phyloP scores from a whole-genome alignment of 2,797 vertebrate species.

The Melopsittacus undulatus region DNA sequence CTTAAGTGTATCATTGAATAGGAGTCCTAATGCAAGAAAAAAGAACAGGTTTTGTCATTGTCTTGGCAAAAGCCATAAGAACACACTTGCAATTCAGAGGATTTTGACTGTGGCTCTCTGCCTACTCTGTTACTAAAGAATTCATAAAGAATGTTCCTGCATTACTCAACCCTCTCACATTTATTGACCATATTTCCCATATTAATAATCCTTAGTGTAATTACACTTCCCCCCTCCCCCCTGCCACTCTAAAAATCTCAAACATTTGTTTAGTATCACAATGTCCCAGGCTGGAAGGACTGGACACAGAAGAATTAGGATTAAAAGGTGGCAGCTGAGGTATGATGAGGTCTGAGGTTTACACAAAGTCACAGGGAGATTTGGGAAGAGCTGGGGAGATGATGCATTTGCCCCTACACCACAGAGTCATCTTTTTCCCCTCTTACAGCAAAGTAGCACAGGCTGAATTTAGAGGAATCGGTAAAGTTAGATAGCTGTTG shows the following conservation, averaged over 20 bases:
- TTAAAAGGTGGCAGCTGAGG: neutral
- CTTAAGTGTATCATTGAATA: conserved; percentile 56
- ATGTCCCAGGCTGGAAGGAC: conserved; percentile 2
- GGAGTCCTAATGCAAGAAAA: conserved; percentile 44
- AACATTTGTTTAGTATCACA: conserved; percentile 36
- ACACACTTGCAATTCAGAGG: conserved; percentile 58
- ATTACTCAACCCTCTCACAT: conserved; percentile 52
- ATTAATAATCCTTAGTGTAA: conserved; percentile 45
- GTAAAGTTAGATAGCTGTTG: neutral
- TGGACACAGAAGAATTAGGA: neutral
- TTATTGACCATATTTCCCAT: conserved; percentile 65
- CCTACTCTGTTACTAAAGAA: conserved; percentile 32
- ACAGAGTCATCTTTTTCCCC: neutral
- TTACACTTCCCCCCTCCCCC: neutral
- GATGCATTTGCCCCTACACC: neutral
- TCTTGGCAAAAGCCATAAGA: conserved; percentile 54
- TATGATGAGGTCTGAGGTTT: neutral
- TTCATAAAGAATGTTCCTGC: conserved; percentile 57
- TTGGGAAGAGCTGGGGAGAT: neutral
- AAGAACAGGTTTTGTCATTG: conserved; percentile 14
- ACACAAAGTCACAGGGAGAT: neutral
- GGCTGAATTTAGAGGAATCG: neutral
- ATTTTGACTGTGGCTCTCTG: conserved; percentile 56
- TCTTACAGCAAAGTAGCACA: neutral
- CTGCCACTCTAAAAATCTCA: conserved; percentile 33